phyloP scores from a whole-genome alignment of 2,113 vertebrate species.

The Bubo scandiacus region DNA sequence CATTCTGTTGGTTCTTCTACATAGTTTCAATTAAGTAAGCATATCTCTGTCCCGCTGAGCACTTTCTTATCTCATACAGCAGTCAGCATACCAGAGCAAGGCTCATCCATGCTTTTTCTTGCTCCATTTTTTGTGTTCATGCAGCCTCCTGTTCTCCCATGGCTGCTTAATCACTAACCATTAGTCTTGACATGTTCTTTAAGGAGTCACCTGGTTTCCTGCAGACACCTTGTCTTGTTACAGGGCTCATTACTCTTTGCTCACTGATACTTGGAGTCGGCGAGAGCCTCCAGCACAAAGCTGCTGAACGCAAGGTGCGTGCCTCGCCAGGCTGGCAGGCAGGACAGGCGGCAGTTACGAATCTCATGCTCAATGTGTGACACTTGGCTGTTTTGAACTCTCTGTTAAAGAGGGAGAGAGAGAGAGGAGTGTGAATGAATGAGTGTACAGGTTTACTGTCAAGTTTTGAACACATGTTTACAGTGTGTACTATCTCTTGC shows the following conservation, averaged over 20 bases:
- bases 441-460: not conserved
- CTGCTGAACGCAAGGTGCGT: not conserved
- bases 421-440: too few relatives aligned
- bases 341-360: fast-evolving
- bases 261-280: fast-evolving
- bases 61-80: not conserved
- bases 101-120: not conserved
- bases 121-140: not conserved
- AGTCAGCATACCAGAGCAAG: not conserved
- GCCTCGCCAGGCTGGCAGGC: not conserved
- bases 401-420: not conserved
- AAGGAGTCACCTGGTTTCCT: not conserved
- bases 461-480: not conserved
- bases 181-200: not conserved
- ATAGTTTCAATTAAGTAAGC: not conserved
- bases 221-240: not conserved
- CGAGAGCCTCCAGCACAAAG: not conserved
- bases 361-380: not conserved
- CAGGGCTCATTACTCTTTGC: not conserved
- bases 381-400: not conserved
- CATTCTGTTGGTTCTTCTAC: not conserved
- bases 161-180: not conserved
- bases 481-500: not conserved
- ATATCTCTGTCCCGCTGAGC: not conserved
- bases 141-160: not conserved